phyloP scores from a whole-genome alignment of 2,888 invertebrate genomes.

The Mycogona germanica region DNA sequence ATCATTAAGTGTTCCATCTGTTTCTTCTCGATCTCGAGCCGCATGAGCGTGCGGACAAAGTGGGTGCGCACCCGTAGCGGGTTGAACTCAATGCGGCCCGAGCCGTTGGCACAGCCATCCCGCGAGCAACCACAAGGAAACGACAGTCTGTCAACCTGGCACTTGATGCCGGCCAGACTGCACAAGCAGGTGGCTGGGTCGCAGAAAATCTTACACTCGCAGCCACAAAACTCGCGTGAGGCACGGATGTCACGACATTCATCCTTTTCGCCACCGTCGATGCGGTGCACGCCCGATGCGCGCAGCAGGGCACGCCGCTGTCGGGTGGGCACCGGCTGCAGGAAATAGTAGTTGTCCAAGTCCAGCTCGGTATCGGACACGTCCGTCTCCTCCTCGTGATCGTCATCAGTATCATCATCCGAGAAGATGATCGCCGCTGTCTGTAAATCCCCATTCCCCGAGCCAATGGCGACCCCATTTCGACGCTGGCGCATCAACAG shows the following conservation, averaged over 20 bases:
- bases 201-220: constrained; percentile 83
- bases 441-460: no score
- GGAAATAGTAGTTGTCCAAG: constrained; percentile 76
- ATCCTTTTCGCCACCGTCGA: constrained; percentile 84
- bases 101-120: constrained; percentile 83
- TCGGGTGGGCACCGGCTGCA: constrained; percentile 81
- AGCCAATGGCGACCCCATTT: constrained; percentile 29
- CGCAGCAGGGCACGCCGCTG: constrained; percentile 76
- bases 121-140: constrained; percentile 95
- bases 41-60: constrained; percentile 93
- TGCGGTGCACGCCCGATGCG: constrained; percentile 86
- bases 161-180: constrained; percentile 89
- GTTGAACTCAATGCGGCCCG: constrained; percentile 92
- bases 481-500: constrained; percentile 34
- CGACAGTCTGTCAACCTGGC: constrained; percentile 90
- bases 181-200: constrained; percentile 93
- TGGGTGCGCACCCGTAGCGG: constrained; percentile 90
- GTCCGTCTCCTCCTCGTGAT: constrained; percentile 27
- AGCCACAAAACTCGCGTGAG: constrained; percentile 87
- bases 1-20: constrained; percentile 39
- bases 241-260: constrained; percentile 85
- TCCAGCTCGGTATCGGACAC: constrained; percentile 63
- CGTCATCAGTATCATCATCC: constrained; percentile 27
- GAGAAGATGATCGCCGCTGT: constrained; percentile 9
- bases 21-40: constrained; percentile 76